phyloP scores from a whole-genome alignment of 2,113 vertebrate genomes.

The Rhagologus leucostigma region DNA sequence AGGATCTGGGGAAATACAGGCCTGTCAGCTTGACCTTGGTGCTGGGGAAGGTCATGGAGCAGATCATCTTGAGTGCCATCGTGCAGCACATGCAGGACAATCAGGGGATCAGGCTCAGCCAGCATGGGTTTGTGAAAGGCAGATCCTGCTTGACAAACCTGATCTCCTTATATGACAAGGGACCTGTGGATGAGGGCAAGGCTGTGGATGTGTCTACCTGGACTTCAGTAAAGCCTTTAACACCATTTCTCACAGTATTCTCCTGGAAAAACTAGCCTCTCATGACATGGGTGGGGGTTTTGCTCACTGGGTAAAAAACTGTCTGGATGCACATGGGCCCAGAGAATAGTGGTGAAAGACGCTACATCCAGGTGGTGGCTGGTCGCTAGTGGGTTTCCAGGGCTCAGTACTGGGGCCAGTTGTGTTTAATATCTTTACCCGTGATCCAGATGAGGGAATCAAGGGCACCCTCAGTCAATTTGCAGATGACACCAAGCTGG shows the following conservation, averaged over 20 bases:
- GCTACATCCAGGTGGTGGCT: not conserved
- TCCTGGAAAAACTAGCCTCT: not conserved
- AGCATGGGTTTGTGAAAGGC: not conserved
- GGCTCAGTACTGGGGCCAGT: not conserved
- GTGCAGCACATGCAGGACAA: not conserved
- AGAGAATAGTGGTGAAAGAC: not conserved
- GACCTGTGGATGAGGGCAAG: not conserved
- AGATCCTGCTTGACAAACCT: not conserved
- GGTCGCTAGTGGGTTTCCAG: not conserved
- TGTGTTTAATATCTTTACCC: not conserved
- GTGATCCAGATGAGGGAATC: not conserved
- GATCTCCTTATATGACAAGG: not conserved
- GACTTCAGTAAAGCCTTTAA: not conserved
- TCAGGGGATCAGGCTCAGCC: not conserved
- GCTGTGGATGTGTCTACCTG: not conserved
- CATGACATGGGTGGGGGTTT: not conserved
- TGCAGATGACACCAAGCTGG: not conserved
- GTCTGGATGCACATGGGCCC: fast-evolving
- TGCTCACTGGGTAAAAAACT: not conserved
- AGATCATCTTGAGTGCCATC: not conserved
- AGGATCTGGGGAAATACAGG: not conserved
- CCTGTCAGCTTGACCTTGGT: not conserved
- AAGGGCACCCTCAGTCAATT: not conserved
- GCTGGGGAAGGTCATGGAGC: not conserved
- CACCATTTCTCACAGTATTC: not conserved